phyloP scores from a whole-genome alignment of 2,113 vertebrate genomes.

The Henicopernis longicauda region DNA sequence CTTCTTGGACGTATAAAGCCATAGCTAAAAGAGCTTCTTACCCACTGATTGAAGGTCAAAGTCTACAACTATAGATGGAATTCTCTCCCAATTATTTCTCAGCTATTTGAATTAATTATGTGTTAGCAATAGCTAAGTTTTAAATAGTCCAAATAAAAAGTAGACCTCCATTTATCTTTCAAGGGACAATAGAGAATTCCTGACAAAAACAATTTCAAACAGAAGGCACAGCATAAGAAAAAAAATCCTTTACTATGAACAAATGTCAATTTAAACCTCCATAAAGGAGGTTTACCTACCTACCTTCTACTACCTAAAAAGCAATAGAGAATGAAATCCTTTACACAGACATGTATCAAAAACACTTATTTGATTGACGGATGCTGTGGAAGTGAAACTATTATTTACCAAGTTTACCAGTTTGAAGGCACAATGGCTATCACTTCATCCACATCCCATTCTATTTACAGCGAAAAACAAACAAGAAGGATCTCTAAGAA shows the following conservation, averaged over 20 bases:
- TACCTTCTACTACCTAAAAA: not conserved
- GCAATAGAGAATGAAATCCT: not conserved
- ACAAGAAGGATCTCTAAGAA: not conserved
- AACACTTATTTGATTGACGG: not conserved
- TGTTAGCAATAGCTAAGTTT: not conserved
- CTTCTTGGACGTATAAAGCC: not conserved
- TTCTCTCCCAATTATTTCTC: not conserved
- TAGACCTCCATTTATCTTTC: not conserved
- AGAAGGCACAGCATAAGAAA: not conserved
- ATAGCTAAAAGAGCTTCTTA: not conserved
- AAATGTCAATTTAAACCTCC: not conserved
- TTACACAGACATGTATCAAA: not conserved
- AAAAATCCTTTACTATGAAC: not conserved
- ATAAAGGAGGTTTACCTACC: no score
- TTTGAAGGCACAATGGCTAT: constrained; percentile 59
- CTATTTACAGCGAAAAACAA: constrained; percentile 40
- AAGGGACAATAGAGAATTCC: not conserved
- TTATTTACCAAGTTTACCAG: constrained; percentile 28
- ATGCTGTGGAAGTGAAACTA: not conserved
- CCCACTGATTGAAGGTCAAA: not conserved
- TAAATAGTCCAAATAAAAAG: not conserved
- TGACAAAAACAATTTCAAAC: not conserved
- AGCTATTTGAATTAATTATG: not conserved
- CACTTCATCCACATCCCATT: not conserved
- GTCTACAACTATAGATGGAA: not conserved